These are phyloP conservation scores for Tortrix viridana DNA, from an alignment of 2,888 invertebrate species.

Conservation along the genomic window DNA sequence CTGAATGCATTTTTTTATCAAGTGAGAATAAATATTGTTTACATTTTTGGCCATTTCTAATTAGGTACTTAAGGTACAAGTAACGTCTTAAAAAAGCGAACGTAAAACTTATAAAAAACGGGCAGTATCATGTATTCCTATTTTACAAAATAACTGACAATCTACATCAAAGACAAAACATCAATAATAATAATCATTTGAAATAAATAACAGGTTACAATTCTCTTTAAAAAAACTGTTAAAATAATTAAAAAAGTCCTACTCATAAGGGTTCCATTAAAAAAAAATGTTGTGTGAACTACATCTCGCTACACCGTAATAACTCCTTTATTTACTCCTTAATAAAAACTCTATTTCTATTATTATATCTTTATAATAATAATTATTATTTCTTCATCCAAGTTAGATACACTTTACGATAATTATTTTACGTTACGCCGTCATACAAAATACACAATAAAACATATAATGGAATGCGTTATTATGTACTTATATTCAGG, in stretches of 20 bases:
- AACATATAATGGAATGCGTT: slow-evolving; percentile 43
- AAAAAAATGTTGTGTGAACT: slow-evolving; percentile 72
- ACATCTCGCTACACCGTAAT: slow-evolving; percentile 73
- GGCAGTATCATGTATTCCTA: slow-evolving; percentile 81
- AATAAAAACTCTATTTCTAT: slow-evolving; percentile 83
- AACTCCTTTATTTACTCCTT: slow-evolving; percentile 80
- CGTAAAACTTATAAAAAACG: slow-evolving; percentile 64
- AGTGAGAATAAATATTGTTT: slow-evolving; percentile 4
- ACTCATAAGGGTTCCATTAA: slow-evolving; percentile 67
- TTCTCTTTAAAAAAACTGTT: slow-evolving; percentile 77
- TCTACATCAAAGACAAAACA: slow-evolving; percentile 77
- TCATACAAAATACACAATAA: slow-evolving; percentile 65
- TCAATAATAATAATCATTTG: slow-evolving; percentile 83
- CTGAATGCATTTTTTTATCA: not conserved
- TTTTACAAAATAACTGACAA: slow-evolving; percentile 77
- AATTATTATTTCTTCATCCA: slow-evolving; percentile 80
- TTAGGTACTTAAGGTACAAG: slow-evolving; percentile 34
- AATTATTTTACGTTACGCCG: slow-evolving; percentile 69
- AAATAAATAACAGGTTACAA: slow-evolving; percentile 84
- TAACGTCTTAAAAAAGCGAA: slow-evolving; percentile 51
- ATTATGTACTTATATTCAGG: slow-evolving; percentile 46
- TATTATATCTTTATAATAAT: slow-evolving; percentile 82
- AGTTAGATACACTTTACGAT: slow-evolving; percentile 80
- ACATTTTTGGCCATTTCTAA: slow-evolving; percentile 17
- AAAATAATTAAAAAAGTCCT: slow-evolving; percentile 78